Base-by-base conservation (phyloP, 92 coral and sea anemone genomes). In the Ricordea florida region DNA sequence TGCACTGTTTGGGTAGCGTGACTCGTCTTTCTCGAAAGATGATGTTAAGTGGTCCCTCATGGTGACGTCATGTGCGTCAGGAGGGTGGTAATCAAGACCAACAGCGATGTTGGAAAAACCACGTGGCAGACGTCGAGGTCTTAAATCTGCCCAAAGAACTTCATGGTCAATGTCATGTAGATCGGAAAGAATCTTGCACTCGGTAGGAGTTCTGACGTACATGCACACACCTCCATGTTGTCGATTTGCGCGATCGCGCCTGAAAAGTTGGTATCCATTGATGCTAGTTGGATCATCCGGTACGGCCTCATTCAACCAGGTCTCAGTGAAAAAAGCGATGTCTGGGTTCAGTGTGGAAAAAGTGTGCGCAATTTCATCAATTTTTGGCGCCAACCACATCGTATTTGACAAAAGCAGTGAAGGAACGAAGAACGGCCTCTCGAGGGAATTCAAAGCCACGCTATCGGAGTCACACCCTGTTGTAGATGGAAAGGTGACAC, bases 1-100 rank as follows among this genome's bases (percentile, higher is more conserved):
- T 22, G 71, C 91, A 73, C 82, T 59, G 71, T 73, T 86, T 44
- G 83, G 80, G 48, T 73, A 80, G 21, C 10, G 30, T 57, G 83
- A 42, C 45, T 86, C 87, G 13, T 80, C 26, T 10, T 21, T 26
- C 50, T 32, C 74, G 22, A 73, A 52, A 9, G 87, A 86, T 10
- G 79, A 53, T 62, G 46, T 62, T 18, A 75, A 35, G 36, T 70
- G 60, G 21, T 74, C 76, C 16, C 52, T 74, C 82, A 62, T 82
- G 11, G 82, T 57, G 22, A 41, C 31, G 47, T 64, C 55, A 69
- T 84, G 59, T 24, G 90, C 90, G 42, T 78, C 80, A 20, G 90
- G 80, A 8, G 42, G 56, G 13, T 78, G 90, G 50, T 68, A 84
- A 18, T 76, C 25, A 28, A 66, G 78, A 50, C 62, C 85, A 23